phyloP scores from a whole-genome alignment of 2,888 invertebrate genomes.

The Scaptomyza polygonia region DNA sequence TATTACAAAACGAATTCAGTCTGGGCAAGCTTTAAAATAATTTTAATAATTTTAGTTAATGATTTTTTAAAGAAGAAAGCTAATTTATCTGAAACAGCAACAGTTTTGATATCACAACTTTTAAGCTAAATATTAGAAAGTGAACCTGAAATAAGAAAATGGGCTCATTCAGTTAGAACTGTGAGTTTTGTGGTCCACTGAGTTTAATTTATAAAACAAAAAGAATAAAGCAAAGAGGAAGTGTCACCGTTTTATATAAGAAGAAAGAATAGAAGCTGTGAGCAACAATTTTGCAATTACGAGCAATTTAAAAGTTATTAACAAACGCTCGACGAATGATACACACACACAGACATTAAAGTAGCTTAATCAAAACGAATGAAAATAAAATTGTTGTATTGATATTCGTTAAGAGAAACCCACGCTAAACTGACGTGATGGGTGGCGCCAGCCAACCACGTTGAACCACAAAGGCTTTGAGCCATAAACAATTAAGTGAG shows the following conservation, averaged over 20 bases:
- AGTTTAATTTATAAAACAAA: neutral
- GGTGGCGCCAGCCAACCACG: constrained; percentile 53
- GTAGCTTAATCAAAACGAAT: constrained; percentile 35
- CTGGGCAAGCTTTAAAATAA: no score
- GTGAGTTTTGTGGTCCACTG: no score
- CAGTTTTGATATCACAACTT: no score
- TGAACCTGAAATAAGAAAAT: no score
- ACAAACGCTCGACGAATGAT: constrained; percentile 48
- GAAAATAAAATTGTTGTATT: constrained; percentile 20
- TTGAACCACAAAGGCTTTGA: constrained; percentile 37
- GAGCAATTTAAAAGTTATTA: constrained; percentile 75
- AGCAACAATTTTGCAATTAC: constrained; percentile 64
- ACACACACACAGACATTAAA: constrained; percentile 39
- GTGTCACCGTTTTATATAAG: constrained; percentile 1
- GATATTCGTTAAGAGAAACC: constrained; percentile 40
- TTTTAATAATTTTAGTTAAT: no score
- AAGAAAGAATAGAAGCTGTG: neutral
- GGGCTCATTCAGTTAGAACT: no score
- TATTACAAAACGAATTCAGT: no score
- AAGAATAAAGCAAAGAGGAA: constrained; percentile 15
- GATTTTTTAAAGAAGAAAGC: no score
- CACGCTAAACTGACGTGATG: constrained; percentile 49
- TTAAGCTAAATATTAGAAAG: no score
- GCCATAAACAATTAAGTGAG: constrained; percentile 67
- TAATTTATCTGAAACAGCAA: no score